Conservation (phyloP, 2,797 vertebrate species). For the Molothrus aeneus region DNA sequence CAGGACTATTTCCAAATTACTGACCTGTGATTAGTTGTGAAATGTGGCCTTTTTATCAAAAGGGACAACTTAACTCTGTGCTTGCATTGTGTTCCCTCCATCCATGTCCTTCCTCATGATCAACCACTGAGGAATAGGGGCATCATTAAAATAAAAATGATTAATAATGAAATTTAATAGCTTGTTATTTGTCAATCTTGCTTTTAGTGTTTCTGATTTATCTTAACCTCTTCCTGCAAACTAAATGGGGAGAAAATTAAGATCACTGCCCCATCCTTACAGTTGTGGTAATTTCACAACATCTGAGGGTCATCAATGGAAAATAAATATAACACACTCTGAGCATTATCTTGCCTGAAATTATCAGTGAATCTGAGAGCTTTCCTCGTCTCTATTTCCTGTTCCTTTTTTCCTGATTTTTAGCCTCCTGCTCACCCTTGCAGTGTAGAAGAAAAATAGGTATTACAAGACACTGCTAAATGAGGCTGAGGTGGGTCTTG, state of each 20-base stretch:
- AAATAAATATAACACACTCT: background rate
- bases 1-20: background rate
- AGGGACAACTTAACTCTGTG: background rate
- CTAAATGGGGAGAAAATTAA: background rate
- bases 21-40: background rate
- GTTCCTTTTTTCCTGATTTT: background rate
- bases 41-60: background rate
- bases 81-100: background rate
- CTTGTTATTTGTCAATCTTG: background rate
- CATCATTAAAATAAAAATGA: background rate
- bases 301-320: background rate
- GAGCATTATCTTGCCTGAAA: background rate
- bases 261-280: background rate
- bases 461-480: background rate
- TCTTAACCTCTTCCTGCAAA: background rate
- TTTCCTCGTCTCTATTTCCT: background rate
- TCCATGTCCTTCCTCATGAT: background rate
- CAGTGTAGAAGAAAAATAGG: background rate
- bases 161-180: background rate
- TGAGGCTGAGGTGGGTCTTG: background rate
- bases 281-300: background rate
- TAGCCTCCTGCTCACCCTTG: background rate
- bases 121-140: background rate
- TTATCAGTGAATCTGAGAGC: background rate
- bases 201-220: background rate